phyloP scores from a whole-genome alignment of 2,888 invertebrate genomes.

The Diploptera punctata region DNA sequence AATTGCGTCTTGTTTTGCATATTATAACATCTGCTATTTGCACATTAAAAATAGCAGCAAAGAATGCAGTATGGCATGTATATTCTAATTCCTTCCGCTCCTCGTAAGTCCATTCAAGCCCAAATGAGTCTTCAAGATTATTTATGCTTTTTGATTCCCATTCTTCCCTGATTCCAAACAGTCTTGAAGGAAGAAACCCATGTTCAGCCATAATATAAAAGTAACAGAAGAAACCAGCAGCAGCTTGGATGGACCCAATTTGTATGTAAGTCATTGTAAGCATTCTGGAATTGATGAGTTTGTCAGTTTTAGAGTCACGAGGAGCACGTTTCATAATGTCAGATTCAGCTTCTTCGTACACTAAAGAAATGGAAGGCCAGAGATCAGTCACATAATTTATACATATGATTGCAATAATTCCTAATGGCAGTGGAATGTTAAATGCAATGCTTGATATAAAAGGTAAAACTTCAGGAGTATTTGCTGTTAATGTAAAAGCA shows the following conservation, averaged over 20 bases:
- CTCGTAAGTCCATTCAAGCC: conserved; percentile 32
- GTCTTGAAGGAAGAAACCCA: conserved; percentile 16
- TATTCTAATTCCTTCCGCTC: conserved; percentile 28
- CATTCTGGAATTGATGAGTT: conserved; percentile 34
- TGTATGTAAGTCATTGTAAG: conserved; percentile 36
- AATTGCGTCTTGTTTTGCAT: conserved; percentile 37
- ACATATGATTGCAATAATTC: conserved; percentile 60
- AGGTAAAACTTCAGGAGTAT: conserved; percentile 60
- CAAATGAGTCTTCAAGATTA: conserved; percentile 63
- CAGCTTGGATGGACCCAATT: conserved; percentile 35
- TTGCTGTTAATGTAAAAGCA: conserved; percentile 60
- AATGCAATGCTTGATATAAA: conserved; percentile 57
- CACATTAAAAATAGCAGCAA: conserved; percentile 27
- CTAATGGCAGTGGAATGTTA: conserved; percentile 59
- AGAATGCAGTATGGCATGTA: conserved; percentile 35
- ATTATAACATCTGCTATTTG: conserved; percentile 36
- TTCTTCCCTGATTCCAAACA: conserved; percentile 3
- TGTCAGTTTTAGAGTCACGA: conserved; percentile 31
- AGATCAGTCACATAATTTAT: conserved; percentile 60
- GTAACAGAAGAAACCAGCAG: conserved; percentile 36
- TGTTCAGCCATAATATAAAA: conserved; percentile 37
- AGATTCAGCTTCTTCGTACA: conserved; percentile 43
- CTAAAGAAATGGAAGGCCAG: conserved; percentile 43
- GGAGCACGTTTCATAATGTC: conserved; percentile 41
- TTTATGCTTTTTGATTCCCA: conserved; percentile 64